Percentiles rank a stretch among this genome's conserved stretches.
These are phyloP conservation scores for Oreochromis grahami DNA, from an alignment of 2,797 vertebrate genomes.

Conservation along the genomic window DNA sequence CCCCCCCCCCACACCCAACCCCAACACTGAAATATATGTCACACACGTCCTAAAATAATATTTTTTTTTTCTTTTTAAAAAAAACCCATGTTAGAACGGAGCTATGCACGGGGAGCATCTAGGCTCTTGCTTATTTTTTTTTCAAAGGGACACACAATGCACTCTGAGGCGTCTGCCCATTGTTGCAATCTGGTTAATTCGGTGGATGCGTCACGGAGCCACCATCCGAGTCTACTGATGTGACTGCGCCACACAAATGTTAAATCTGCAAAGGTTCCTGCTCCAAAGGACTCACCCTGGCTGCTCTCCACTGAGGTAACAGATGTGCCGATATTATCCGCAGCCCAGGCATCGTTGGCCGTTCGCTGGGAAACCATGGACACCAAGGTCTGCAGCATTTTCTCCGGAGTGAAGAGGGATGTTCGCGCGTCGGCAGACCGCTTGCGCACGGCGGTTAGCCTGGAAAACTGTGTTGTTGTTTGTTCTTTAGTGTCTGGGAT, in stretches of 20 bases:
- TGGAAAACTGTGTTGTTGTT: conserved; percentile 18
- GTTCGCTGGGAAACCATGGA: conserved; percentile 66
- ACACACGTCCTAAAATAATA: conserved; percentile 14
- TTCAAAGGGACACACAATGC: not conserved
- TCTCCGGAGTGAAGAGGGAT: conserved; percentile 53
- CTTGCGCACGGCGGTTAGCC: conserved; percentile 30
- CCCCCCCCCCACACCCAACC: not conserved
- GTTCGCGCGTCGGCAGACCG: conserved; percentile 57
- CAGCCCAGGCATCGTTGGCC: conserved; percentile 65
- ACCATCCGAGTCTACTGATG: not conserved
- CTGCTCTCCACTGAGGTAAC: conserved; percentile 56
- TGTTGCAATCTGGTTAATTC: conserved; percentile 57
- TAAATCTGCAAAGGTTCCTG: not conserved
- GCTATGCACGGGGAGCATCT: not conserved
- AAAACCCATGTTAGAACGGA: not conserved
- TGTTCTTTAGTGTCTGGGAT: conserved; percentile 5
- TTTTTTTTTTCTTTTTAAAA: no score
- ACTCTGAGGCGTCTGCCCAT: conserved; percentile 35
- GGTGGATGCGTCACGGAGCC: conserved; percentile 51
- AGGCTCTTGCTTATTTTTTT: not conserved
- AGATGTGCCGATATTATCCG: conserved; percentile 39
- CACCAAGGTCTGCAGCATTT: conserved; percentile 68
- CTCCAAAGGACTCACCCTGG: conserved; percentile 68
- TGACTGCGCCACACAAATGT: not conserved
- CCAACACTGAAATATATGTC: conserved; percentile 24